Percentiles rank a stretch among this genome's conserved stretches.
phyloP scores from a whole-genome alignment of 1,140 invertebrate genomes.

The Eulimnadia texana region DNA sequence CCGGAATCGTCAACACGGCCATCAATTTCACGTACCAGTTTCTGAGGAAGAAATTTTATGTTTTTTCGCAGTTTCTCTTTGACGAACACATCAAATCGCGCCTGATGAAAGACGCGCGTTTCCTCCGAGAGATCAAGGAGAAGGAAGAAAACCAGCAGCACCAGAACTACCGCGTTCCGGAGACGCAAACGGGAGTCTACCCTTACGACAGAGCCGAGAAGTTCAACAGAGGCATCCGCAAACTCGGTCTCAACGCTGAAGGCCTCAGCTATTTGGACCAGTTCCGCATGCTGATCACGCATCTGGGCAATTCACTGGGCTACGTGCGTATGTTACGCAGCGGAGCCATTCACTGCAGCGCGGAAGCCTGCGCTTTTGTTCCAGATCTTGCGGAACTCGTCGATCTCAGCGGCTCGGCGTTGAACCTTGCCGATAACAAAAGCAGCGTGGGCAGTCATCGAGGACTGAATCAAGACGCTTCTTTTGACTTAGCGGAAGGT shows the following conservation, averaged over 20 bases:
- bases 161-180: constrained; percentile 39
- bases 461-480: constrained; percentile 35
- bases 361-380: constrained; percentile 58
- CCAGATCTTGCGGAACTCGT: constrained; percentile 56
- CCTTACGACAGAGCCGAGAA: constrained; percentile 84
- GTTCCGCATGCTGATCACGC: constrained; percentile 79
- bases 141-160: constrained; percentile 33
- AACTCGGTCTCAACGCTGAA: constrained; percentile 68
- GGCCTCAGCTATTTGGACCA: constrained; percentile 81
- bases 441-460: constrained; percentile 19
- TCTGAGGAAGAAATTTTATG: constrained; percentile 80
- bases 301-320: constrained; percentile 92
- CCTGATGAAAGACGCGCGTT: constrained; percentile 75
- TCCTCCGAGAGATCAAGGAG: constrained; percentile 50
- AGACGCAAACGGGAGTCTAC: constrained; percentile 30
- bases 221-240: constrained; percentile 82
- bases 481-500: background rate
- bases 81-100: constrained; percentile 97
- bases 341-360: constrained; percentile 80
- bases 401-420: constrained; percentile 20
- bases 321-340: constrained; percentile 89
- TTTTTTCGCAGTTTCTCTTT: constrained; percentile 94
- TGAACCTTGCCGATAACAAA: constrained; percentile 2
- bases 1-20: constrained; percentile 93
- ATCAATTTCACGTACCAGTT: constrained; percentile 97